phyloP scores from a whole-genome alignment of 1,140 invertebrate genomes.

The Pygmarrhopalites habei region DNA sequence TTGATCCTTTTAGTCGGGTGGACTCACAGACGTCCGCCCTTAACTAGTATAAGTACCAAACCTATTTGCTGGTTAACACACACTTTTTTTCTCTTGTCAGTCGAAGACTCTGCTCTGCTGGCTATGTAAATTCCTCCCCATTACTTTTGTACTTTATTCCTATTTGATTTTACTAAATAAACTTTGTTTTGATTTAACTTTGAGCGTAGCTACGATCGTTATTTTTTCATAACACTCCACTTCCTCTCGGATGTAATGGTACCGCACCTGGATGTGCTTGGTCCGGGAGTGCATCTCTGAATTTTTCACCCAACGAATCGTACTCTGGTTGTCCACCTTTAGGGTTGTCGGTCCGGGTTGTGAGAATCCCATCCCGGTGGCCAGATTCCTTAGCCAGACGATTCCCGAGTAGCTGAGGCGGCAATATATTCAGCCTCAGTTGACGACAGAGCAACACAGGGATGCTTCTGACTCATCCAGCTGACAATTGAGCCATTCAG shows the following conservation, averaged over 20 bases:
- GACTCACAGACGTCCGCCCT: too few relatives aligned
- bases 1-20: too few relatives aligned
- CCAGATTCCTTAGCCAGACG: conserved; percentile 40
- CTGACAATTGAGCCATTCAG: neutral
- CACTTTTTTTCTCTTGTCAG: too few relatives aligned
- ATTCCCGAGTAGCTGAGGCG: conserved; percentile 26
- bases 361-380: neutral
- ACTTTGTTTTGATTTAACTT: too few relatives aligned
- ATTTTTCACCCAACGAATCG: conserved; percentile 39
- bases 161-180: too few relatives aligned
- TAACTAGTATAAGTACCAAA: too few relatives aligned
- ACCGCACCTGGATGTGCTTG: conserved; percentile 40
- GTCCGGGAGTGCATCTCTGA: conserved; percentile 39
- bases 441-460: neutral
- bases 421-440: too few relatives aligned
- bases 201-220: too few relatives aligned
- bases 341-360: conserved; percentile 13
- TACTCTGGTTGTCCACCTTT: conserved; percentile 38
- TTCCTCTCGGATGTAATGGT: conserved; percentile 43
- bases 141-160: too few relatives aligned
- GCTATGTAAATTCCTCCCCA: too few relatives aligned
- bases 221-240: conserved; percentile 28
- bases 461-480: neutral
- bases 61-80: too few relatives aligned
- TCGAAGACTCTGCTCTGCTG: too few relatives aligned